Evolutionary conservation across 2,113 vertebrate species (phyloP), one percentile per base, ranked within the genome.

Genomic region (Ovis canadensis): DNA sequence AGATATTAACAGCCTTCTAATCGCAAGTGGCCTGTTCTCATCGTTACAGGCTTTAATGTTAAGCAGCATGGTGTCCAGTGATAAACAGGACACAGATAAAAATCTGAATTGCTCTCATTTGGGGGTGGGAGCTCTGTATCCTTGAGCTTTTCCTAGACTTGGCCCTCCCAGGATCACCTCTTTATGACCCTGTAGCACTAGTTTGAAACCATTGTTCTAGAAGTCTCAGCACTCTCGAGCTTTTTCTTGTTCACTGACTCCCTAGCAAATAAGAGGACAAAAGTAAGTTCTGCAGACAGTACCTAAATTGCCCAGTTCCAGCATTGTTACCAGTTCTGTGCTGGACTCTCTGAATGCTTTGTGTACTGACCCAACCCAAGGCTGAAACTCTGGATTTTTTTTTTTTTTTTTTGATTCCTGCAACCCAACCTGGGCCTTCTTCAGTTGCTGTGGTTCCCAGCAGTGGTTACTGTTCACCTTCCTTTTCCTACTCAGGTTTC

Each of bases 61-160:
- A 7, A 40, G 67, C 15, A 40, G 7, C 3, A 5, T 78, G 29
- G 3, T 71, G 23, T 50, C 10, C 29, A 55, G 0, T 33, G 5
- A 36, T 71, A 27, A 62, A 31, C 14, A 88, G 25, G 54, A 91
- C 84, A 71, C 2, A 64, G 31, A 11, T 36, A 74, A 45, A 64
- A 80, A 80, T 52, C n/a, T 40, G 13, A 29, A 52, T 29, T 92
- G 25, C 40, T 85, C 1, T 83, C 25, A 2, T 91, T 81, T 62
- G 13, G 17, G 23, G 29, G 4, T 5, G 19, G 27, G 2, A 48
- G 2, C 45, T 15, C 45, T 92, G 25, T 16, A 0, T 81, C 3
- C 29, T 59, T 45, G 29, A 27, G 19, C 23, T 74, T 84, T 62
- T 6, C 29, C 48, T 81, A 52, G 0, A 7, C 5, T 45, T 54